A percentile compares a stretch with the other conserved stretches of the same genome.
Evolutionary conservation across 2,888 invertebrate species (phyloP).

Genomic region (Celastrina argiolus): DNA sequence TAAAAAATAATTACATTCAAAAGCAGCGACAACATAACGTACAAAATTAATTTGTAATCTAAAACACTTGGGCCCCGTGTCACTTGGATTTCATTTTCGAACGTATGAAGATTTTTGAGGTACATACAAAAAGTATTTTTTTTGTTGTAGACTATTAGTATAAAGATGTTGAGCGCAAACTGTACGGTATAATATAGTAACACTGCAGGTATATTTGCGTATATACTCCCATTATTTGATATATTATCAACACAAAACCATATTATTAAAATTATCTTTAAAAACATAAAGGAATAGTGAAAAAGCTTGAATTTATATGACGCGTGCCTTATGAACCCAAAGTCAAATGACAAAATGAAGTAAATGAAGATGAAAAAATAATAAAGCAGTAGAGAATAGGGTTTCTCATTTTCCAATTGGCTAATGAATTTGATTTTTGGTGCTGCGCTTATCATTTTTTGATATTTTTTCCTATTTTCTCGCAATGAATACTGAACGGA

Average conservation of each 20-base stretch:
- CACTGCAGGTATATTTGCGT: not conserved
- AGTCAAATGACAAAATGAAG: not conserved
- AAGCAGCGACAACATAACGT: not conserved
- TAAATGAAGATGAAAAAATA: not conserved
- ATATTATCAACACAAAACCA: not conserved
- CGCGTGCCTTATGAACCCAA: not conserved
- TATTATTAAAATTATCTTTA: not conserved
- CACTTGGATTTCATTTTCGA: slow-evolving; percentile 4
- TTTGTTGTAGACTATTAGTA: slow-evolving; percentile 6
- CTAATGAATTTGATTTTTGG: not conserved
- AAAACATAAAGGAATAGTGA: not conserved
- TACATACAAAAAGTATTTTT: not conserved
- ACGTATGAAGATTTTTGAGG: slow-evolving; percentile 13
- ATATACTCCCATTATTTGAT: not conserved
- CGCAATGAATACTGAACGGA: no score
- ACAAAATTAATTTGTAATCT: slow-evolving; percentile 1
- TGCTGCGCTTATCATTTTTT: not conserved
- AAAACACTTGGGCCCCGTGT: not conserved
- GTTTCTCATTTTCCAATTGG: not conserved
- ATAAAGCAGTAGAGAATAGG: not conserved
- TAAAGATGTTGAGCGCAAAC: not conserved
- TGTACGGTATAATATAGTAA: slow-evolving; percentile 8
- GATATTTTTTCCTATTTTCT: not conserved
- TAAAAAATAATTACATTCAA: not conserved
- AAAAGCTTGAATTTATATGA: not conserved